These are phyloP conservation scores for Caenorhabditis brenneri DNA, from an alignment of 1,140 invertebrate genomes.

Conservation along the genomic window DNA sequence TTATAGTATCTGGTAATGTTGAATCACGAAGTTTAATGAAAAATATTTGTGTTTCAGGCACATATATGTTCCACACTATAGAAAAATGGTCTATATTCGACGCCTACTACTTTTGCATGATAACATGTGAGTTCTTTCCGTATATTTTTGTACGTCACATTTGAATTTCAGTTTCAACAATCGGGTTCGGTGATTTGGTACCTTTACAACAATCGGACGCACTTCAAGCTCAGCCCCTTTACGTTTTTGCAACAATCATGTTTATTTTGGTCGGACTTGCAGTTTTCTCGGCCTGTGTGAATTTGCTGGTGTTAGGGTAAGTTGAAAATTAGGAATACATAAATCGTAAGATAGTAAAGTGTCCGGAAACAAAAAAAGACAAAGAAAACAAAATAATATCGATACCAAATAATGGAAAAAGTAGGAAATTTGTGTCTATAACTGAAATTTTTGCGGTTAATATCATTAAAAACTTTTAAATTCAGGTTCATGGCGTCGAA, in stretches of 20 bases:
- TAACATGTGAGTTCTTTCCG: constrained; percentile 84
- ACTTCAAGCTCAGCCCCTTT: constrained; percentile 89
- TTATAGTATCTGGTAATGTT: constrained; percentile 56
- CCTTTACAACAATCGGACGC: constrained; percentile 85
- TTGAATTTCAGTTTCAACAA: constrained; percentile 61
- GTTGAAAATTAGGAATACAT: too few species aligned
- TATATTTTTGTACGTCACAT: background rate
- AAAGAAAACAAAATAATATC: background rate
- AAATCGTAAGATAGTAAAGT: too few species aligned
- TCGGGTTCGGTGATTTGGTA: constrained; percentile 77
- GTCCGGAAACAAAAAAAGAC: too few species aligned
- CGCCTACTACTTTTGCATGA: constrained; percentile 98
- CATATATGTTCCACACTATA: constrained; percentile 74
- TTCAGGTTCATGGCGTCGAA: constrained; percentile 67
- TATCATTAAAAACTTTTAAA: too few species aligned
- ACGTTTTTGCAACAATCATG: constrained; percentile 94
- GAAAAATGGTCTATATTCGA: constrained; percentile 98
- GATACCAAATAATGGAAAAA: too few species aligned
- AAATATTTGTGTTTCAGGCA: constrained; percentile 54
- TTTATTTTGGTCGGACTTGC: constrained; percentile 98
- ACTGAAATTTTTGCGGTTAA: too few species aligned
- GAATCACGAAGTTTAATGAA: too few species aligned
- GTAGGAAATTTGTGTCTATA: too few species aligned
- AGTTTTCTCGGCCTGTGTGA: constrained; percentile 96
- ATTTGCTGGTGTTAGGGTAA: constrained; percentile 89